Base-by-base conservation (phyloP, 2,113 vertebrate species). In the Psittacara wagleri region DNA sequence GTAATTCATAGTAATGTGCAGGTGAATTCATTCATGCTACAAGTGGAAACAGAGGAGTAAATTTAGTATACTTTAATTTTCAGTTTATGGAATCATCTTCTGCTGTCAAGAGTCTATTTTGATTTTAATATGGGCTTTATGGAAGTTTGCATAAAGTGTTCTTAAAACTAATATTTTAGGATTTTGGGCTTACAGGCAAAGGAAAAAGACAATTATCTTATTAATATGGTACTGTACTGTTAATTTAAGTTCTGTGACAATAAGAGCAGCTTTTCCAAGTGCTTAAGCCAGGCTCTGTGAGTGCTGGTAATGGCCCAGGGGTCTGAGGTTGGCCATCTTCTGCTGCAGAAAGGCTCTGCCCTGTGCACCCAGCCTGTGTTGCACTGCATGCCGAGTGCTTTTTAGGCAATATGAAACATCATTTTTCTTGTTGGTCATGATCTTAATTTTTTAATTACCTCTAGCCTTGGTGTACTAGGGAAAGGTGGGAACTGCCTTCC, bases 161-260 rank as follows among this genome's bases (percentile, higher is more conserved):
- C 44, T 25, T 61, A 25, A 48, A 66, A 44, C 14, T 52, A 49
- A 7, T 61, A 11, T 11, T 39, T 24, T 16, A 61, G 63, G 39
- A 54, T 89, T 93, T 96, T 37, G 86, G 90, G 89, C 63, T 92
- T 95, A 74, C 48, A 94, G 83, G 66, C 74, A 85, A 96, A 93
- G 88, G 61, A 88, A 78, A 75, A 64, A 92, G 91, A 64, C 17
- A 78, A 41, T 7, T 31, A 64, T 92, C 70, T 86, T 92, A 83
- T 84, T 64, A 69, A 83, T 66, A n/a, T n/a, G 74, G 62, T 95
- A 90, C 77, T 73, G 55, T 75, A 35, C 79, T 94, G 78, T 78
- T 29, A 82, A 94, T 55, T 51, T 52, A 70, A 70, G 77, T 66
- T 96, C 72, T 75, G 79, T 59, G 87, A 83, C 31, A 3, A 19